Evolutionary conservation across 1,140 invertebrate species (phyloP), one percentile per base, ranked within the genome.

Genomic region (Formica selysi): DNA sequence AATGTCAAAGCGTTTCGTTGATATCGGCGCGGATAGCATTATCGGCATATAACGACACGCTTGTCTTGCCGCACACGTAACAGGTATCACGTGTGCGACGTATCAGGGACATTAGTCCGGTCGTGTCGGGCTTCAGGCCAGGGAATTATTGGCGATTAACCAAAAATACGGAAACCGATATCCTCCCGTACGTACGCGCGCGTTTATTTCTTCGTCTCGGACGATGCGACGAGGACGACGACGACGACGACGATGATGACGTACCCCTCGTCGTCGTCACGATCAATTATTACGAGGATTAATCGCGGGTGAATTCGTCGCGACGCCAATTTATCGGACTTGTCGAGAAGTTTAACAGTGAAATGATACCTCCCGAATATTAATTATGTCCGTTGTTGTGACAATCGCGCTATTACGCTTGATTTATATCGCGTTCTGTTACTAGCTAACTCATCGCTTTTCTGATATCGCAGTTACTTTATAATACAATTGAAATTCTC

Each of bases 61-160:
- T 76, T 73, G 76, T 79, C 81, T 76, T 62, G 44, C 29, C 85
- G 59, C 19, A 41, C 41, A 70, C 68, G 87, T 88, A 88, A 88
- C 81, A 87, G 81, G 48, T 74, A 74, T 88, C 67, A 84, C 73
- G 59, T 71, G 74, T 8, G 70, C 85, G 87, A 89, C 87, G 67
- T 87, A 89, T 88, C 67, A 64, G 61, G 80, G 67, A 88, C 80
- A 88, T 85, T 79, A 79, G 80, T 61, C 38, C 59, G 81, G 32
- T 41, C 6, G 54, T 38, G 86, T 62, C 48, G 83, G 80, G 73
- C 65, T 13, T 44, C 38, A 67, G 79, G 79, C 87, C 73, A 89
- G 84, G 44, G 74, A 85, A 74, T 88, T 89, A 89, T 88, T 89
- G 87, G 81, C 80, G 74, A 89, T 89, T 78, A 88, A 89, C 86